Percentiles rank a stretch among this genome's conserved stretches.
Evolutionary conservation across 2,113 vertebrate genomes (phyloP).

Genomic region (Oxyruncus cristatus): DNA sequence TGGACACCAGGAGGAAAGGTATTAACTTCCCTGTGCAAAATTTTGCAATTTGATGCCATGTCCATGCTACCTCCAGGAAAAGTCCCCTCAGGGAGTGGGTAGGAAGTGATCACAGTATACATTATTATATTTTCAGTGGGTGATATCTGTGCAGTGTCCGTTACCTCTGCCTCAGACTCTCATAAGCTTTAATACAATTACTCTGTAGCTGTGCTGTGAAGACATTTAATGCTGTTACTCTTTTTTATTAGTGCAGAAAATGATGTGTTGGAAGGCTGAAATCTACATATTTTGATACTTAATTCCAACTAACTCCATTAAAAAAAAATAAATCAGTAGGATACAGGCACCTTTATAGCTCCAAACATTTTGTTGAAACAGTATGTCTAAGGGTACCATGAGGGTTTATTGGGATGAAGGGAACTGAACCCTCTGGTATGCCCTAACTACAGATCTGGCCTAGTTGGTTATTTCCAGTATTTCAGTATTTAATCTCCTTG

Average conservation of each 20-base stretch:
- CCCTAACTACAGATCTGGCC: neutral
- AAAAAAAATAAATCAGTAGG: neutral
- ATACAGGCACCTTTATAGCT: neutral
- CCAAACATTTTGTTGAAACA: neutral
- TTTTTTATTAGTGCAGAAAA: neutral
- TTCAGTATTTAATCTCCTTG: neutral
- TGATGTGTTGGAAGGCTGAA: neutral
- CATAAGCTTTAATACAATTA: neutral
- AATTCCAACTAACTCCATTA: neutral
- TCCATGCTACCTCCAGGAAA: neutral
- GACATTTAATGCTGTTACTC: neutral
- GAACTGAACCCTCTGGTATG: neutral
- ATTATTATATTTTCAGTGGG: neutral
- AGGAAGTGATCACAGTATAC: neutral
- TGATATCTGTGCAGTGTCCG: neutral
- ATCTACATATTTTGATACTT: neutral
- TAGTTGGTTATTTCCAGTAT: neutral
- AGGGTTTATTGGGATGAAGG: neutral
- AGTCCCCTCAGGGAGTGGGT: neutral
- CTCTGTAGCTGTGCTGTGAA: neutral
- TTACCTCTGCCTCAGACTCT: neutral
- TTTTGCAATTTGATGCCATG: neutral
- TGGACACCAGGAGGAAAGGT: neutral
- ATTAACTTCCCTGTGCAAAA: neutral
- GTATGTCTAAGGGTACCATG: neutral